Conservation (phyloP, 2,113 vertebrate species). For the Smithornis capensis region DNA sequence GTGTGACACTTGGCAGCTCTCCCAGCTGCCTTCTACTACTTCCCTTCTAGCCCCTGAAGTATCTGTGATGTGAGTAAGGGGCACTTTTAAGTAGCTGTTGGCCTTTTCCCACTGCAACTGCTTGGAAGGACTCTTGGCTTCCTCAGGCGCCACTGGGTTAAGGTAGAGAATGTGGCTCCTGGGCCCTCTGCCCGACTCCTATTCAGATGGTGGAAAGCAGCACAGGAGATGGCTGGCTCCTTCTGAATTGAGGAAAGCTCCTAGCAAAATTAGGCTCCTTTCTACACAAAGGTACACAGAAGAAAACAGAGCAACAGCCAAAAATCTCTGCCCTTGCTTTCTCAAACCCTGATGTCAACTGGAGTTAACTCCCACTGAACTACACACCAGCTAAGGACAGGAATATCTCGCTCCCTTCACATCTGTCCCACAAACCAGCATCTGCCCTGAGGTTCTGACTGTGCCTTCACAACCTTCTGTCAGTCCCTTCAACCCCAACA, state of each 20-base stretch:
- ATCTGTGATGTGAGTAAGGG: conserved; percentile 45
- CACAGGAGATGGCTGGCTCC: conserved; percentile 30
- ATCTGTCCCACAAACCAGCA: background rate
- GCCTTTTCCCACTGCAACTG: conserved; percentile 37
- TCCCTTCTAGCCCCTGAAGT: conserved; percentile 48
- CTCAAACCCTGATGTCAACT: background rate
- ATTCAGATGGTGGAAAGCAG: conserved; percentile 38
- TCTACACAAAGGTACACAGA: background rate
- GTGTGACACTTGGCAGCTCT: conserved; percentile 59
- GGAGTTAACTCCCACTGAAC: conserved; percentile 18
- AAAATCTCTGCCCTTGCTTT: conserved; percentile 22
- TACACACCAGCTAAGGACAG: background rate
- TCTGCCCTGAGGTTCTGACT: background rate
- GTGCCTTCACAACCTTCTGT: background rate
- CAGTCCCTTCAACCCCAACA: background rate
- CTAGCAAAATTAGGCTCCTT: conserved; percentile 23
- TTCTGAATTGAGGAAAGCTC: conserved; percentile 16
- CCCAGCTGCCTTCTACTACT: conserved; percentile 55
- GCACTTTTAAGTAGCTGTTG: conserved; percentile 49
- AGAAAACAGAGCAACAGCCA: conserved; percentile 37
- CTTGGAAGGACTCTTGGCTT: conserved; percentile 42
- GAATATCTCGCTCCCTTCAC: background rate
- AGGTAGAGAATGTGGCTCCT: conserved; percentile 44
- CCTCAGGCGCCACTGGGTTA: conserved; percentile 36
- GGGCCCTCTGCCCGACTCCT: conserved; percentile 37